Percentiles rank a stretch among this genome's conserved stretches.
These are phyloP conservation scores for Platysteira castanea DNA, from an alignment of 2,113 vertebrate genomes.

Conservation along the genomic window DNA sequence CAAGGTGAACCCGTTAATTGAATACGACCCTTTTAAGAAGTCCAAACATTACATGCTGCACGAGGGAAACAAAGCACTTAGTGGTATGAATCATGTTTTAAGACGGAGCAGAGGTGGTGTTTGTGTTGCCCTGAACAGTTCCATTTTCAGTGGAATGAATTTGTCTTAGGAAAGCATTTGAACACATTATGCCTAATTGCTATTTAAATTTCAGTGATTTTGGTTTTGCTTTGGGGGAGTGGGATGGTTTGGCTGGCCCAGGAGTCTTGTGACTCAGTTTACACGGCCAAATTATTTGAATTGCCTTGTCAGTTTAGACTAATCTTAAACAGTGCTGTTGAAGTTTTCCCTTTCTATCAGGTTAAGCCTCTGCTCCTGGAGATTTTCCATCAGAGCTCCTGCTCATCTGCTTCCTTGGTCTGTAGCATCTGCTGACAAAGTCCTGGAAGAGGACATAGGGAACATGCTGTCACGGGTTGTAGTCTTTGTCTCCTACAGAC, in stretches of 20 bases:
- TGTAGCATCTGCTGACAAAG: background rate
- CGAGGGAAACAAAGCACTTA: conserved; percentile 23
- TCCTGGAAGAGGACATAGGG: background rate
- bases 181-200: background rate
- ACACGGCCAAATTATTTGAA: background rate
- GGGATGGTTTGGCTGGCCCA: background rate
- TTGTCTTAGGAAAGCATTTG: background rate
- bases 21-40: conserved; percentile 22
- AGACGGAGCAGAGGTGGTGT: background rate
- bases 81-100: conserved; percentile 6
- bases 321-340: background rate
- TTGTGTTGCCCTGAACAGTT: background rate
- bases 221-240: background rate
- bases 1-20: conserved; percentile 30
- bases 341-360: background rate
- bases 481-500: background rate
- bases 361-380: background rate
- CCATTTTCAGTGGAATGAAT: background rate
- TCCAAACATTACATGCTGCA: background rate
- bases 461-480: background rate
- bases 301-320: background rate
- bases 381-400: background rate
- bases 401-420: background rate
- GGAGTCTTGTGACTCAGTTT: background rate
- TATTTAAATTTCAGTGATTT: background rate